Percentiles rank a stretch among this genome's conserved stretches.
Conservation (phyloP, 2,113 vertebrate species). For the Setophaga petechia region DNA sequence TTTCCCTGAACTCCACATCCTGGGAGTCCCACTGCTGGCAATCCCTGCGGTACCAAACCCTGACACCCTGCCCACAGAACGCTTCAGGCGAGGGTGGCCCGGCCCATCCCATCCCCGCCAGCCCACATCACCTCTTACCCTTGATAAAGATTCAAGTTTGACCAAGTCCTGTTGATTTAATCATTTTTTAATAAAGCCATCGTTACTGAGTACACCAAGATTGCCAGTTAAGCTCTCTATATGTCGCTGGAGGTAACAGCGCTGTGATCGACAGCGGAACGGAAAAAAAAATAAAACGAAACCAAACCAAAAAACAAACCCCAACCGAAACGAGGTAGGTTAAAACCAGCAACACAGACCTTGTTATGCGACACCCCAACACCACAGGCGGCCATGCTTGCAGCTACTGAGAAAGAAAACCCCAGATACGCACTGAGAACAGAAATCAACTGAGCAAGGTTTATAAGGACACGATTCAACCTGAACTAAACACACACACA, state of each 20-base stretch:
- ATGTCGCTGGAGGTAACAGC: slow-evolving; percentile 78
- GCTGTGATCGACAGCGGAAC: slow-evolving; percentile 77
- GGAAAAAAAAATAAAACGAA: not conserved
- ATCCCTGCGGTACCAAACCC: not conserved
- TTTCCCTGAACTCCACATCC: not conserved
- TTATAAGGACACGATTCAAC: slow-evolving; percentile 80
- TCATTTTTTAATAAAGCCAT: slow-evolving; percentile 68
- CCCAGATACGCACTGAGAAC: slow-evolving; percentile 73
- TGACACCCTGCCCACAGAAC: not conserved
- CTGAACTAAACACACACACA: slow-evolving; percentile 82
- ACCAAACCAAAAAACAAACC: slow-evolving; percentile 38
- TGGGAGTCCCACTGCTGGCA: fast-evolving
- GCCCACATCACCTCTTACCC: not conserved
- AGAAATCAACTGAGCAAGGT: slow-evolving; percentile 80
- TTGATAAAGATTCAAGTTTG: slow-evolving; percentile 60
- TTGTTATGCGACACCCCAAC: slow-evolving; percentile 77
- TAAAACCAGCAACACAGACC: slow-evolving; percentile 84
- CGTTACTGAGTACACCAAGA: slow-evolving; percentile 68
- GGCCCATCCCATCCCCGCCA: not conserved
- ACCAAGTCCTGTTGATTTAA: slow-evolving; percentile 70
- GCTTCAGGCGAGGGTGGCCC: not conserved
- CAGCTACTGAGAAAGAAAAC: slow-evolving; percentile 78
- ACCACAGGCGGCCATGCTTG: slow-evolving; percentile 82
- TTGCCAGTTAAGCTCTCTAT: slow-evolving; percentile 80
- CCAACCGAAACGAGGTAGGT: slow-evolving; percentile 87